Evolutionary conservation across 2,888 invertebrate species (phyloP), one percentile per base, ranked within the genome.

Genomic region (Ferrisia virgata): DNA sequence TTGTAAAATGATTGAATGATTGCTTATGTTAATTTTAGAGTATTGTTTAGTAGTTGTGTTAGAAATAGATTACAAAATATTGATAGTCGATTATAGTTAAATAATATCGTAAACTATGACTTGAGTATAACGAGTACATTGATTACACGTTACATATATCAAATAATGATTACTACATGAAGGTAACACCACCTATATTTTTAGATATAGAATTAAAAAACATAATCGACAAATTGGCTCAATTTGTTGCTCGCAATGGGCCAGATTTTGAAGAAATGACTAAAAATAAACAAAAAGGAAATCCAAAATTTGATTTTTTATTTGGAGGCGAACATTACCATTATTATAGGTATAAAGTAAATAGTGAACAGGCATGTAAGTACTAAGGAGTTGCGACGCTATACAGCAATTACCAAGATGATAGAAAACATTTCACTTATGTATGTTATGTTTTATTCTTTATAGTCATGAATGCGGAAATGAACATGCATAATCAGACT

Each of bases 221-320:
- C 91, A 98, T 98, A 88, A 99, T 99, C 88, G 99, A 99, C 91
- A 98, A 98, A 91, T 91, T 99, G 87, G 99, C 99, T 15, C 97
- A 97, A 90, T 99, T 99, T 92, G 99, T 99, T 86, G 99, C 99
- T 85, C 91, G 98, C 90, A 99, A 98, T 94, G 99, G 99, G 83
- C 97, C 97, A n/a, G 98, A 98, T 89, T 98, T 98, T 90, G 99
- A 99, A 91, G 94, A 96, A 90, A 98, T 98, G 95, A 98, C 98
- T 85, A 98, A 98, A 91, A 95, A 95, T 88, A 98, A 98, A 90
- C 98, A 99, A 90, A 95, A 96, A 89, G 96, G 96, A 88, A 99
- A 99, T 90, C 96, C 97, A 3, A 97, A 97, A 89, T 99, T 99
- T 91, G 93, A 95, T 87, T 99, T 99, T 90, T 92, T 99, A 85